Base-by-base conservation (phyloP, 1,140 invertebrate species). In the Zophobas atratus region DNA sequence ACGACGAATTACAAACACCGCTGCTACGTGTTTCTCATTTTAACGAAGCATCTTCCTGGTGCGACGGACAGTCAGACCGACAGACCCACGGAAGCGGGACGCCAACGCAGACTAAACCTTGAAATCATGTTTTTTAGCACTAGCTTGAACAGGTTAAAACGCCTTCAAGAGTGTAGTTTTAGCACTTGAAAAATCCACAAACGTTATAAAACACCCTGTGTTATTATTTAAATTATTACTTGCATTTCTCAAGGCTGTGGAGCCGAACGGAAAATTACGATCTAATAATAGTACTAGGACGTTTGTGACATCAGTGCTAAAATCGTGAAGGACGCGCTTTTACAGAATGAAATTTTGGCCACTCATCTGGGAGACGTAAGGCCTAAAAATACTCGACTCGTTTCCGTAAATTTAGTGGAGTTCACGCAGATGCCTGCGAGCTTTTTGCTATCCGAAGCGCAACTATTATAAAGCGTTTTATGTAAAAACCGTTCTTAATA, bases 141-240 rank as follows among this genome's bases (percentile, higher is more conserved):
- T 20, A 20, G 20, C 20, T 20, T 20, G 20, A 20, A 20, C 20
- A 20, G 20, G 20, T 20, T 20, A 20, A 20, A 20, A 20, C 20
- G 20, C 20, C 20, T 20, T 20, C 20, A 20, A 20, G 20, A 20
- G 20, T 20, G 20, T 20, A 20, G 20, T 20, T 20, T 20, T 20
- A 20, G 20, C 20, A 20, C 20, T 20, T 38, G 43, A 67, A 67
- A 67, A 32, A 2, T 60, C 35, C 36, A 36, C n/a, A 43, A 67
- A 67, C 43, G n/a, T 20, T 20, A 41, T 48, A 60, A 33, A 67
- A 67, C 60, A 67, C 60, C 60, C 39, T 33, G 38, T 63, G 39
- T 67, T 20, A 67, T 67, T 67, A 67, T 43, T n/a, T 36, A 67
- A 67, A 67, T 67, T 67, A 67, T 67, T 43, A 39, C 38, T 67